These are phyloP conservation scores for Drosophila chauvacae DNA, from an alignment of 1,140 invertebrate genomes.

Conservation along the genomic window DNA sequence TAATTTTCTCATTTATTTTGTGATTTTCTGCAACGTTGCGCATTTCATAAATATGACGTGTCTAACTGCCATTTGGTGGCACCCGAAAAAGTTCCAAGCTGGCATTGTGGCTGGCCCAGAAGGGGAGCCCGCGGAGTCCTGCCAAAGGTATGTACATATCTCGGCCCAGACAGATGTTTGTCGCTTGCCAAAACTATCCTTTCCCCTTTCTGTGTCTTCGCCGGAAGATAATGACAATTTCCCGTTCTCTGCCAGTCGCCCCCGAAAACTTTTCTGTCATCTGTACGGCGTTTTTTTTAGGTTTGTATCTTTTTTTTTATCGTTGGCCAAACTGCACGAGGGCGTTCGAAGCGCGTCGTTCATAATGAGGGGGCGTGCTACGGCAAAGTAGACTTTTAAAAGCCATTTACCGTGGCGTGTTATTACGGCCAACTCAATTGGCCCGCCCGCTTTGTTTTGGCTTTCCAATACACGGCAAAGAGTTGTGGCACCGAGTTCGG, in stretches of 20 bases:
- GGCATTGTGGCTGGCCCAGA: conserved; percentile 29
- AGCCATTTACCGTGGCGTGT: conserved; percentile 81
- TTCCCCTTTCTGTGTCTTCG: conserved; percentile 6
- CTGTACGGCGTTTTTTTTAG: conserved; percentile 5
- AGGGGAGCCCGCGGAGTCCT: conserved; percentile 15
- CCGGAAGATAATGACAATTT: conserved; percentile 77
- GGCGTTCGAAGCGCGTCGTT: conserved; percentile 77
- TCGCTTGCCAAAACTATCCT: conserved; percentile 44
- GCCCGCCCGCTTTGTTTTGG: conserved; percentile 57
- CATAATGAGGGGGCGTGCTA: conserved; percentile 76
- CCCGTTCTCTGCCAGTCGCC: conserved; percentile 36
- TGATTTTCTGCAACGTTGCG: conserved; percentile 79
- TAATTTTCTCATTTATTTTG: conserved; percentile 76
- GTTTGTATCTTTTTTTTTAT: conserved; percentile 9
- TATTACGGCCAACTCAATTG: conserved; percentile 80
- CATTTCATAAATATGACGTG: conserved; percentile 82
- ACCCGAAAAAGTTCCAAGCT: conserved; percentile 41
- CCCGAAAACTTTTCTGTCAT: conserved; percentile 61
- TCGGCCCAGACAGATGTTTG: conserved; percentile 56
- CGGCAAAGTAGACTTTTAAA: conserved; percentile 81
- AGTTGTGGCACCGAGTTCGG: conserved; percentile 36
- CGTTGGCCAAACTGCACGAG: conserved; percentile 42
- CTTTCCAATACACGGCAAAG: conserved; percentile 45
- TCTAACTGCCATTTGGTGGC: conserved; percentile 69
- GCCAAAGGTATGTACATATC: conserved; percentile 24